phyloP scores from a whole-genome alignment of 2,113 vertebrate species.

The Eptatretus burgeri region DNA sequence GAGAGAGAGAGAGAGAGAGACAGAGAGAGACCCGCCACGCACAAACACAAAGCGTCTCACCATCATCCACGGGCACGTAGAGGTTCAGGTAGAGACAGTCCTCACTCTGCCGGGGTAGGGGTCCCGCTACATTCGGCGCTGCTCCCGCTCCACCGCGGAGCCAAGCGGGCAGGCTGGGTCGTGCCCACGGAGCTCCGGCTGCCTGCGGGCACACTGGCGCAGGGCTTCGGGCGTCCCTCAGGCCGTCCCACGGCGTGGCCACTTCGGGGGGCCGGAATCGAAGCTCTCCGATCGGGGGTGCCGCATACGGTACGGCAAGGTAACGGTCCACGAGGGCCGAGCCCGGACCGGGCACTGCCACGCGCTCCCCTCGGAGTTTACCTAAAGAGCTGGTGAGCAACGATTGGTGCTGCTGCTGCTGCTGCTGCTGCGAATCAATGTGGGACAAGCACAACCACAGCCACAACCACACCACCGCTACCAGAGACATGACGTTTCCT shows the following conservation, averaged over 20 bases:
- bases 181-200: conserved; percentile 66
- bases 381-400: conserved; percentile 57
- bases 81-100: conserved; percentile 96
- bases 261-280: conserved; percentile 87
- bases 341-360: conserved; percentile 92
- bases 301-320: conserved; percentile 67
- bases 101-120: conserved; percentile 92
- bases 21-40: too few species aligned
- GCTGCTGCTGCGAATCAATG: too few species aligned
- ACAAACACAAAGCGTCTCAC: conserved; percentile 25
- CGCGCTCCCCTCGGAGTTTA: conserved; percentile 66
- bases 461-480: too few species aligned
- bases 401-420: conserved; percentile 17
- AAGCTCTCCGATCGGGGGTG: conserved; percentile 55
- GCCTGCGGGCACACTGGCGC: conserved; percentile 88
- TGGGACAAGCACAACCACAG: too few species aligned
- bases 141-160: conserved; percentile 91
- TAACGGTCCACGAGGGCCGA: conserved; percentile 83
- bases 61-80: conserved; percentile 96
- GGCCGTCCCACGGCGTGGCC: conserved; percentile 42
- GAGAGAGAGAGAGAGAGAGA: too few species aligned
- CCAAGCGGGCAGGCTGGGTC: conserved; percentile 97
- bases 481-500: too few species aligned
- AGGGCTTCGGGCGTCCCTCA: conserved; percentile 70
- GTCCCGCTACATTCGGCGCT: conserved; percentile 31